phyloP scores from a whole-genome alignment of 2,797 vertebrate genomes.

The Paguma larvata region DNA sequence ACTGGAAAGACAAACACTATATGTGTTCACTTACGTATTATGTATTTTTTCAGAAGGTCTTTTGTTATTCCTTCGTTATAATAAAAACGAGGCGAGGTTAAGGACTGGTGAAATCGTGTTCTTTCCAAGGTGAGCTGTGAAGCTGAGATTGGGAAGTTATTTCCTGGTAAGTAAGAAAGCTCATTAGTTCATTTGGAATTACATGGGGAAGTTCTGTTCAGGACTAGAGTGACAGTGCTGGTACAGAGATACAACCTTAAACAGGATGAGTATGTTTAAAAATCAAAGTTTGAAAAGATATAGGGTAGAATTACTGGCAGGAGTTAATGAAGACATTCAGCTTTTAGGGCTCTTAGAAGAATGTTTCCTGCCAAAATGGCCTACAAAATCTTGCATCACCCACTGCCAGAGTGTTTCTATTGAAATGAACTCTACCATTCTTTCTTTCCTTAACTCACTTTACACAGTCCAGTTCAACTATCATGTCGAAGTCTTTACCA shows the following conservation, averaged over 20 bases:
- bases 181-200: conserved; percentile 31
- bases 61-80: background rate
- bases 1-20: background rate
- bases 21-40: background rate
- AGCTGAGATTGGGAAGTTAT: background rate
- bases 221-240: background rate
- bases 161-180: conserved; percentile 17
- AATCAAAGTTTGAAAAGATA: conserved; percentile 52
- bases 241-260: conserved; percentile 37
- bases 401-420: conserved; percentile 4
- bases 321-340: conserved; percentile 40
- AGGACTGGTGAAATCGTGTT: background rate
- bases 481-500: background rate
- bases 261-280: background rate
- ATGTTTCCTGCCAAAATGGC: background rate
- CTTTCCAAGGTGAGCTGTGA: background rate
- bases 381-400: background rate
- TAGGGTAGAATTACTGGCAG: background rate
- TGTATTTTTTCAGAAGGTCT: background rate
- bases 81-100: conserved; percentile 31
- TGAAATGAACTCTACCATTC: conserved; percentile 8
- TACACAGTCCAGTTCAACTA: background rate
- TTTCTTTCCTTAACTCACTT: background rate
- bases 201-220: background rate
- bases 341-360: conserved; percentile 13